These are phyloP conservation scores for Istiophorus platypterus DNA, from an alignment of 2,113 vertebrate genomes.

Conservation along the genomic window DNA sequence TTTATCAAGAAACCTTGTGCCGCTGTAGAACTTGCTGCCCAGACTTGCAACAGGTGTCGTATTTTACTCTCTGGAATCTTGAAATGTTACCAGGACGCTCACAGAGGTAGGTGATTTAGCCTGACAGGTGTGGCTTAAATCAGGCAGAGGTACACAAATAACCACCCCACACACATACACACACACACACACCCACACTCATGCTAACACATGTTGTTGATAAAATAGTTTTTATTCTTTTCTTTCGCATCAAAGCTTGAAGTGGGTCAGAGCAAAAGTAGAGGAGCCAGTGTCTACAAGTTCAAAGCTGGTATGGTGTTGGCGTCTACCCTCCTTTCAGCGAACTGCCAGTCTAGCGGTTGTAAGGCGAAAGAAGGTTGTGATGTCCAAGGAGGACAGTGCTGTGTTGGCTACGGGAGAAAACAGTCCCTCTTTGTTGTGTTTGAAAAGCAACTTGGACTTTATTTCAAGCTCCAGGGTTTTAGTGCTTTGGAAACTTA, in stretches of 20 bases:
- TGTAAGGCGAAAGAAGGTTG: slow-evolving; percentile 42
- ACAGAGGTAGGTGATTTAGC: neutral
- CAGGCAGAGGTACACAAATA: slow-evolving; percentile 14
- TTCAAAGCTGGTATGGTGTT: neutral
- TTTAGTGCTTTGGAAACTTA: neutral
- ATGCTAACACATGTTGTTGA: slow-evolving; percentile 60
- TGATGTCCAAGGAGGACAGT: slow-evolving; percentile 31
- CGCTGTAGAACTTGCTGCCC: slow-evolving; percentile 20
- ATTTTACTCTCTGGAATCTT: neutral
- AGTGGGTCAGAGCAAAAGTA: slow-evolving; percentile 41
- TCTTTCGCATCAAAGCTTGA: slow-evolving; percentile 46
- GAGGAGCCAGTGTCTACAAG: slow-evolving; percentile 11
- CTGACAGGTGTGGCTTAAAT: slow-evolving; percentile 44
- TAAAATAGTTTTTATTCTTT: slow-evolving; percentile 58
- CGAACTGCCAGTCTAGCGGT: slow-evolving; percentile 8
- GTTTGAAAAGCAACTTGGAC: slow-evolving; percentile 5
- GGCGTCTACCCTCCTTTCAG: neutral
- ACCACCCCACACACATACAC: slow-evolving; percentile 1
- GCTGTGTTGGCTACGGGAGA: slow-evolving; percentile 5
- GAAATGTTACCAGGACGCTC: slow-evolving; percentile 11
- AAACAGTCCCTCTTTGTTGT: slow-evolving; percentile 34
- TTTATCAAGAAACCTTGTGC: slow-evolving; percentile 29
- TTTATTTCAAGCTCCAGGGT: neutral
- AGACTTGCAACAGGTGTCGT: slow-evolving; percentile 69
- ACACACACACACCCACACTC: slow-evolving; percentile 6